These are phyloP conservation scores for Cotesia glomerata DNA, from an alignment of 1,140 invertebrate species.

Conservation along the genomic window DNA sequence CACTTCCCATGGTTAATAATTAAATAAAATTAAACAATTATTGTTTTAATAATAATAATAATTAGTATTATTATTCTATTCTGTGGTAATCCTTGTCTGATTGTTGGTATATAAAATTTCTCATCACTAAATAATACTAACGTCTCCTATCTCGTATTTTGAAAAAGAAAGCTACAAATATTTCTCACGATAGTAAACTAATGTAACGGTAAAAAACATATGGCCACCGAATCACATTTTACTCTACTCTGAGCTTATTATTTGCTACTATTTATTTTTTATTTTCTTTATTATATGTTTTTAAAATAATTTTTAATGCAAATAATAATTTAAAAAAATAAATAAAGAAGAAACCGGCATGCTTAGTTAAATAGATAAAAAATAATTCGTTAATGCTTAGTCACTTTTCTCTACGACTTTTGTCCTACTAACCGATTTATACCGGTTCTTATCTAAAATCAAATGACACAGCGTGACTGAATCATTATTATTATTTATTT, in stretches of 20 bases:
- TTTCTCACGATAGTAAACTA: constrained; percentile 5
- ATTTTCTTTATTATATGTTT: not conserved
- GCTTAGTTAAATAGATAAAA: not conserved
- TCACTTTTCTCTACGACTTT: constrained; percentile 16
- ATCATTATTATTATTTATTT: not conserved
- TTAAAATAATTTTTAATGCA: too few relatives aligned
- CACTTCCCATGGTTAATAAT: too few relatives aligned
- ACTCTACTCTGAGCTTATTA: not conserved
- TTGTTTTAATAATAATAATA: too few relatives aligned
- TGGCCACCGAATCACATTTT: not conserved
- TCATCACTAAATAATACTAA: not conserved
- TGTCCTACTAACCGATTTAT: constrained; percentile 14
- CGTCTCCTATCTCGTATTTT: not conserved
- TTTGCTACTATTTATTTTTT: not conserved
- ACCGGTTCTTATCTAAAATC: not conserved
- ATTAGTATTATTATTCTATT: not conserved
- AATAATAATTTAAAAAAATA: too few relatives aligned
- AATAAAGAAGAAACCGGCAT: not conserved
- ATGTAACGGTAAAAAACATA: not conserved
- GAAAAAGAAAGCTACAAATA: constrained; percentile 17
- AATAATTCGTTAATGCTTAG: not conserved
- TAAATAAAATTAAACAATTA: too few relatives aligned
- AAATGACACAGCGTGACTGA: not conserved
- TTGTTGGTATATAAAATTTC: constrained; percentile 10
- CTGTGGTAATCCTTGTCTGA: not conserved